Percentiles rank a stretch among this genome's conserved stretches.
phyloP scores from a whole-genome alignment of 2,888 invertebrate genomes.

The Pecten maximus region DNA sequence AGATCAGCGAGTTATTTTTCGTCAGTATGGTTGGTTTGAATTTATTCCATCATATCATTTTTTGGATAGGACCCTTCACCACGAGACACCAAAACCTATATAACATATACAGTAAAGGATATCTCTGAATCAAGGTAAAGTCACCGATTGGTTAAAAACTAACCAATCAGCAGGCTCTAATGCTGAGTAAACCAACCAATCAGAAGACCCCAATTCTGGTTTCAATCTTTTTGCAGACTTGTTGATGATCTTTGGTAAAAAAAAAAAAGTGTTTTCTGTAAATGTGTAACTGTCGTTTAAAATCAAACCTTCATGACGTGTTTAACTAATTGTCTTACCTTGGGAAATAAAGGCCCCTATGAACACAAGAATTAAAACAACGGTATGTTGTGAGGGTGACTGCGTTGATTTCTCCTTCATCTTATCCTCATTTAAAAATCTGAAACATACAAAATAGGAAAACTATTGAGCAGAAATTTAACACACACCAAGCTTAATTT shows the following conservation, averaged over 20 bases:
- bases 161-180: neutral
- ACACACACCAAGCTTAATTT: neutral
- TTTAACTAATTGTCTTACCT: neutral
- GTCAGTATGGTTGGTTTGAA: too few relatives aligned
- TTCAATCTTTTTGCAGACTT: neutral
- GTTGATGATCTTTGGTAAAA: neutral
- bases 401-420: neutral
- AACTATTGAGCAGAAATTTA: neutral
- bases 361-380: neutral
- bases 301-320: neutral
- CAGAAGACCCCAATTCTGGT: too few relatives aligned
- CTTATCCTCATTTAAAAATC: neutral
- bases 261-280: neutral
- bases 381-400: neutral
- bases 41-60: slow-evolving; percentile 25
- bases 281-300: neutral
- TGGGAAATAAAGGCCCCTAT: slow-evolving; percentile 5
- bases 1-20: too few relatives aligned
- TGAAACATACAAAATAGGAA: neutral
- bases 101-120: neutral
- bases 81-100: neutral
- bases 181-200: neutral
- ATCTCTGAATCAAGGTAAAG: neutral
- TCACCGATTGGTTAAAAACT: neutral
- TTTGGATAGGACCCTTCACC: neutral